Evolutionary conservation across 30 jellyfish, hydroid and myxozoan species (phyloP), one percentile per base, ranked within the genome.

Genomic region (Turritopsis dohrnii): DNA sequence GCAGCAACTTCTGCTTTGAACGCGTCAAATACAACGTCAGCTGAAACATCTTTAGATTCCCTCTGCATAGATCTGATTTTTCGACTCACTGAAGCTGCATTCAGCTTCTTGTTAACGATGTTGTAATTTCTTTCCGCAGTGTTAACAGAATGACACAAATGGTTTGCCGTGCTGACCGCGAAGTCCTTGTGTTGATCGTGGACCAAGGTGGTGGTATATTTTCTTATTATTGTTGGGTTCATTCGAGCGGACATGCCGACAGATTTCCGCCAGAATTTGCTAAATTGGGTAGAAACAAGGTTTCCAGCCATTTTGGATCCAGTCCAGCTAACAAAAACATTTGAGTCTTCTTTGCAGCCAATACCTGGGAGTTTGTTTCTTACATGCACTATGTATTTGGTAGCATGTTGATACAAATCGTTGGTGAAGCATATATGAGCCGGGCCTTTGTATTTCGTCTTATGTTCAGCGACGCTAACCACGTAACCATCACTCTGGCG

Each of bases 391-490:
- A 76, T 76, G 53, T 76, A 76, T 54, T 76, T 18, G 65, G 31
- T 76, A 22, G 71, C 27, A 13, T 76, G 31, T 22, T 28, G 71
- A 52, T 76, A 28, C 71, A 76, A 76, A 22, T 1, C 28, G 28
- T 28, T 52, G 72, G 72, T 28, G 28, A 76, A 76, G 28, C 29
- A 53, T 21, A 76, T 76, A 22, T 52, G 84, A 76, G 84, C 84
- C 21, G 84, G 72, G 18, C 84, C 84, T 76, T 76, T 76, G 74
- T 76, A 76, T 23, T 54, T 76, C 52, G 81, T 72, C 52, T 72
- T 72, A 52, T 72, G 81, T 72, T 72, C 52, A 31, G 52, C 52
- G 18, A 72, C 81, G 22, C 81, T 72, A 54, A 76, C 84, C 65
- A 76, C 71, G 28, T 28, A 76, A 29, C 84, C 84, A 27, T 76